These are phyloP conservation scores for Halictus rubicundus DNA, from an alignment of 1,140 invertebrate species.

Conservation along the genomic window DNA sequence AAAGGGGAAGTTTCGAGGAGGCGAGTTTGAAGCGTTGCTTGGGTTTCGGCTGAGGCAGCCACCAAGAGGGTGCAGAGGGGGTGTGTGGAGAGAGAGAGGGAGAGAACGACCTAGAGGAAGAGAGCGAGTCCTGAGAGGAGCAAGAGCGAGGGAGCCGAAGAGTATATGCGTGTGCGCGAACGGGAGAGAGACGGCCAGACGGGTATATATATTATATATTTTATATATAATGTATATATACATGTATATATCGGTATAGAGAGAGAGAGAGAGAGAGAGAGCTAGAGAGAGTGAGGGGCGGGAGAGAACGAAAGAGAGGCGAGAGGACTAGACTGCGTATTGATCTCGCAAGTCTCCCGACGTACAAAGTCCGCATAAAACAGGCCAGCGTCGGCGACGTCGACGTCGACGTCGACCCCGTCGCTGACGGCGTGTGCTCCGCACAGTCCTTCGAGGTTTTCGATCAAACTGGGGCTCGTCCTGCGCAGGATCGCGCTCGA, in stretches of 20 bases:
- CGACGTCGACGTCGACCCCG: conserved; percentile 23
- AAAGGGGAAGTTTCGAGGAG: conserved; percentile 37
- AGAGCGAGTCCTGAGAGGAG: not conserved
- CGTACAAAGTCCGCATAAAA: conserved; percentile 62
- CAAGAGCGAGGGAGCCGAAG: conserved; percentile 4
- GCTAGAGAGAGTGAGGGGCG: conserved; percentile 18
- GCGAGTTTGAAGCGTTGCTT: conserved; percentile 18
- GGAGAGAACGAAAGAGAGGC: conserved; percentile 35
- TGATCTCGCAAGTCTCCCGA: conserved; percentile 67
- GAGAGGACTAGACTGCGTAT: conserved; percentile 66
- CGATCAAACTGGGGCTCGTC: not conserved
- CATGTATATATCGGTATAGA: not conserved
- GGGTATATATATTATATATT: too few relatives aligned
- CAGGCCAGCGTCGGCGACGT: conserved; percentile 50
- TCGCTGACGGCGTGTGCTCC: not conserved
- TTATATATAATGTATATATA: too few relatives aligned
- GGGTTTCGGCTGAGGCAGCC: conserved; percentile 1
- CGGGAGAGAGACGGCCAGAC: not conserved
- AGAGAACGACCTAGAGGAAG: conserved; percentile 1
- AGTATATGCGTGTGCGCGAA: not conserved
- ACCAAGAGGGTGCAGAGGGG: not conserved
- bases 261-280: conserved; percentile 39
- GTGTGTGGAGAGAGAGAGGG: not conserved
- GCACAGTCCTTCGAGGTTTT: not conserved
- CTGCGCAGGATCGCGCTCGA: not conserved